A percentile compares a stretch with the other conserved stretches of the same genome.
These are phyloP conservation scores for Syngnathus rostellatus DNA, from an alignment of 2,797 vertebrate species.

Conservation along the genomic window DNA sequence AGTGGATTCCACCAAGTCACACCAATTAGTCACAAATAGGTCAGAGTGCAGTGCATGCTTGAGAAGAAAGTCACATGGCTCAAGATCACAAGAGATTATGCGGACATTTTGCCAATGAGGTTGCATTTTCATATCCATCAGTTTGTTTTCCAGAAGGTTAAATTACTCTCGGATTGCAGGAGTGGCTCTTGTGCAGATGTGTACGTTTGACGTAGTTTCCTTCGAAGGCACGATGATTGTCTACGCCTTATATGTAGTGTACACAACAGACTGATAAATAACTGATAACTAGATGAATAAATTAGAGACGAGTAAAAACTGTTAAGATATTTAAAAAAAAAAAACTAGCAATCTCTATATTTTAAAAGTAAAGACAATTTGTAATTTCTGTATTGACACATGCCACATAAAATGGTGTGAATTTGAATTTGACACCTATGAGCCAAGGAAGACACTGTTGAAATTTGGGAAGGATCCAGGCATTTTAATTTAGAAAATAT, in stretches of 20 bases:
- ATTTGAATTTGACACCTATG: background rate
- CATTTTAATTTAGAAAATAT: background rate
- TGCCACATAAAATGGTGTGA: too few relatives aligned
- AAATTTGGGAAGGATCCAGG: background rate
- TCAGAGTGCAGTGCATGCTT: background rate
- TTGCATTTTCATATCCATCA: background rate
- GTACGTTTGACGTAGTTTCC: too few relatives aligned
- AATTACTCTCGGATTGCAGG: background rate
- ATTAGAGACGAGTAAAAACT: too few relatives aligned
- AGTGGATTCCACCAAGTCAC: background rate
- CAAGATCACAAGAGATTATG: background rate
- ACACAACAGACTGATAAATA: too few relatives aligned
- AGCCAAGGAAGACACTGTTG: background rate
- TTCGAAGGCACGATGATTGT: too few relatives aligned
- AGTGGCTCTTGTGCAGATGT: background rate
- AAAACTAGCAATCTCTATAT: too few relatives aligned
- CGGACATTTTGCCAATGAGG: background rate
- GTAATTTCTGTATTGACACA: too few relatives aligned
- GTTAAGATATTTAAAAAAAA: too few relatives aligned
- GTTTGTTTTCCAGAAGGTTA: background rate
- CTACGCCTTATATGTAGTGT: too few relatives aligned
- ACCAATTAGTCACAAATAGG: background rate
- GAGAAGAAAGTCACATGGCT: constrained; percentile 1
- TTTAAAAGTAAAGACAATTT: too few relatives aligned
- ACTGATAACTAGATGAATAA: too few relatives aligned